Base-by-base conservation (phyloP, 2,888 invertebrate genomes). In the Microplitis deprimator region DNA sequence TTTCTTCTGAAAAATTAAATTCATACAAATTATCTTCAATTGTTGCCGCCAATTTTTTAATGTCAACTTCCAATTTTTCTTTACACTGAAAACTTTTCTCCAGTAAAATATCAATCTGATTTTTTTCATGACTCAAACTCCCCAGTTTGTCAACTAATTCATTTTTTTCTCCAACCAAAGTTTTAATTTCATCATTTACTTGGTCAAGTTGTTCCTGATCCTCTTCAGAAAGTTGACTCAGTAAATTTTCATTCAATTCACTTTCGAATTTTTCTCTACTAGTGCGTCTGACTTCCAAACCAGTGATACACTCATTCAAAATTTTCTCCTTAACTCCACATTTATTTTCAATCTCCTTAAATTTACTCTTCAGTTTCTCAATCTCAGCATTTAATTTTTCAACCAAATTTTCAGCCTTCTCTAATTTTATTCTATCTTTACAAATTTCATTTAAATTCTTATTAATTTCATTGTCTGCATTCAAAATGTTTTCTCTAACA, bases 141-240 rank as follows among this genome's bases (percentile, higher is more conserved):
- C 4, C 13, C 50, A 50, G 8, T 4, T 50, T 4, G 13, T 13
- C 50, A 50, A 50, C 50, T 50, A 50, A 50, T 50, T 50, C 13
- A 1, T 50, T 50, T 13, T 50, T 50, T 2, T 50, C 8, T 13
- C 5, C 8, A 13, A 8, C 13, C 13, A 50, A 13, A 4, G 8
- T 0, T 10, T 13, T 13, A 50, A 50, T 50, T 50, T 13, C 8
- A 50, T 50, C 92, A 92, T 83, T 92, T 92, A 59, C 64, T 70
- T 94, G 94, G 89, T 98, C 98, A 76, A 98, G 96, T 89, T 97
- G 95, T 3, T 82, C 92, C 85, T 98, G 97, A 91, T 98, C 98
- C 41, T 95, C 93, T 0, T 93, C 94, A 1, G 96, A 96, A 40
- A 98, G 91, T 83, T 97, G 97, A 29, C 96, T 95, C 91, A 97